Evolutionary conservation across 2,113 vertebrate species (phyloP), one percentile per base, ranked within the genome.

Genomic region (Mirounga angustirostris): DNA sequence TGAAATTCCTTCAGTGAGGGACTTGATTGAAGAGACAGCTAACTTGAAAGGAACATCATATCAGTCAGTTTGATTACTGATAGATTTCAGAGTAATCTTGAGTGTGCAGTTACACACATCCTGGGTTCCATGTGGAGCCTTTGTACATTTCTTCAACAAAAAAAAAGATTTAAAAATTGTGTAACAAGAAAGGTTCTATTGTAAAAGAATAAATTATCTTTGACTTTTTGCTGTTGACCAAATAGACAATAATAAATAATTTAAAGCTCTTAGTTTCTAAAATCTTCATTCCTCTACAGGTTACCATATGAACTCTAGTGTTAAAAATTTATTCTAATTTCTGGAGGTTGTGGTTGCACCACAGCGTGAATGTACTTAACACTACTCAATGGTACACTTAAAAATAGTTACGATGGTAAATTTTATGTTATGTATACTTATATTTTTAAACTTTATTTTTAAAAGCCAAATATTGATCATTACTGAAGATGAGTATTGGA

Each of bases 21-120:
- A 91, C 94, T 92, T 89, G 93, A 96, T 89, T 96, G 74, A 95
- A 92, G 97, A 98, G 88, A 96, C 89, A 91, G 76, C 58, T 58
- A 33, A 56, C 96, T 96, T 98, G 95, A 97, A 93, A 97, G 88
- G 96, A 85, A 79, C 88, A 59, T 92, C 85, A 3, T 98, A 97
- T 97, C 95, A 71, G 61, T 92, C 80, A 95, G 79, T 97, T 81
- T 97, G 93, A 97, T 96, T 83, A 89, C 78, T 91, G 89, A 78
- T 83, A 84, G 89, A 96, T 98, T 97, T 95, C 97, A 95, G 86
- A 58, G 76, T 76, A 97, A 90, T 92, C 71, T 81, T 84, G 50
- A 96, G 92, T 83, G 83, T 95, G 73, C 71, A 89, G 0, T 97
- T 96, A 97, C 92, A 91, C 76, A 88, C 71, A 95, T 67, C 87